A percentile compares a stretch with the other conserved stretches of the same genome.
Conservation (phyloP, 2,113 vertebrate genomes). For the Apodemus sylvaticus region DNA sequence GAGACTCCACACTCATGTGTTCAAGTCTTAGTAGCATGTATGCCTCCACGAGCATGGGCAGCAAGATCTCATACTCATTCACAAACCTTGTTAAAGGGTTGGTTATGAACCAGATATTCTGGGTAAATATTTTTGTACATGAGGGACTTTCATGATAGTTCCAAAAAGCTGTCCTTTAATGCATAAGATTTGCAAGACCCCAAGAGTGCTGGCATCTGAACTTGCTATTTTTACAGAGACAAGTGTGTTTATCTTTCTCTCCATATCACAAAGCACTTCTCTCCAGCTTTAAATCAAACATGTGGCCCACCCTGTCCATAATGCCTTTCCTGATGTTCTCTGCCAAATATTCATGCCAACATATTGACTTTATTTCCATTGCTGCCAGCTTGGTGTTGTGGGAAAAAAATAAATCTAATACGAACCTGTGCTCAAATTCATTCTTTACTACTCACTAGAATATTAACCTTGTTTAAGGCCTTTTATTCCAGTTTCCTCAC, state of each 20-base stretch:
- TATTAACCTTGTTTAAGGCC: not conserved
- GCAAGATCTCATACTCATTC: not conserved
- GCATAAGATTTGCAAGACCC: not conserved
- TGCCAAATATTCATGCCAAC: conserved; percentile 8
- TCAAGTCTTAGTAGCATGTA: not conserved
- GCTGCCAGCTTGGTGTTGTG: not conserved
- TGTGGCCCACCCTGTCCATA: not conserved
- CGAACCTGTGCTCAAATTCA: not conserved
- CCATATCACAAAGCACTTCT: not conserved
- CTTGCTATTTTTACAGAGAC: not conserved
- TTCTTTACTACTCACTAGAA: not conserved
- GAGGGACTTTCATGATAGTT: not conserved
- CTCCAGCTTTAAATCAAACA: not conserved
- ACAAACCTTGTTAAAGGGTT: not conserved
- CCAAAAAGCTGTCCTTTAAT: not conserved
- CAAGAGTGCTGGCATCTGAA: not conserved
- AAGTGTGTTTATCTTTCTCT: not conserved
- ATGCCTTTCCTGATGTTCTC: not conserved
- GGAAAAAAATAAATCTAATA: not conserved
- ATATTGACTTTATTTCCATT: not conserved
- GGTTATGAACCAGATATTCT: not conserved
- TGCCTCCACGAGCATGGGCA: not conserved
- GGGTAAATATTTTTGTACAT: not conserved
- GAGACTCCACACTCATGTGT: not conserved
- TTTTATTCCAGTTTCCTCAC: not conserved